Evolutionary conservation across 2,113 vertebrate genomes (phyloP).

Genomic region (Lycocorax pyrrhopterus): DNA sequence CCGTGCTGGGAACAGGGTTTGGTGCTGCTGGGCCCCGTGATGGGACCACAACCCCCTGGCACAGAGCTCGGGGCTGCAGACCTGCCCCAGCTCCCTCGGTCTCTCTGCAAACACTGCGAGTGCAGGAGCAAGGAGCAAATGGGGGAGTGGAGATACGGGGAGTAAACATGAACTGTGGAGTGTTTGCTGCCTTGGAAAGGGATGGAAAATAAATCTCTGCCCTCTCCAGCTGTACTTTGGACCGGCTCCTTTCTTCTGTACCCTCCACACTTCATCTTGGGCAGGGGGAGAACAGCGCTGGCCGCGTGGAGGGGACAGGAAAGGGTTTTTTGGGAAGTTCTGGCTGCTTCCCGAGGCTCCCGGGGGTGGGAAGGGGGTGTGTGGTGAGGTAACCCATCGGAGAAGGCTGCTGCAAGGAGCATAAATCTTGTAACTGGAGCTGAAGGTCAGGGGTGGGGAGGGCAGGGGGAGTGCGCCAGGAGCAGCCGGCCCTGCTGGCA

Average conservation of each 20-base stretch:
- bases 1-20: accelerated
- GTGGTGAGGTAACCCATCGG: neutral
- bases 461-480: neutral
- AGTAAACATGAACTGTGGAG: neutral
- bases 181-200: neutral
- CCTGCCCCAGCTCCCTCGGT: neutral
- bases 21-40: neutral
- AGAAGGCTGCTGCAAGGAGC: neutral
- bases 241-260: neutral
- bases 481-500: neutral
- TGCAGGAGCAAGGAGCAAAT: neutral
- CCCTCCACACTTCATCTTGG: accelerated
- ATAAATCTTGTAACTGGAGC: conserved; percentile 6
- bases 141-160: neutral
- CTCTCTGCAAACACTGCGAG: neutral
- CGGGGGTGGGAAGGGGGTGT: neutral
- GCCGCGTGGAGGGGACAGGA: accelerated
- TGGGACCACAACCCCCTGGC: accelerated
- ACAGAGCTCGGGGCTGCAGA: neutral
- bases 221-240: neutral
- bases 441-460: neutral
- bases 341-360: neutral
- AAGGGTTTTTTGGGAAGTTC: neutral
- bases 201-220: conserved; percentile 27
- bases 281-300: accelerated